Base-by-base conservation (phyloP, 2,888 invertebrate species). In the Mimachlamys varia region DNA sequence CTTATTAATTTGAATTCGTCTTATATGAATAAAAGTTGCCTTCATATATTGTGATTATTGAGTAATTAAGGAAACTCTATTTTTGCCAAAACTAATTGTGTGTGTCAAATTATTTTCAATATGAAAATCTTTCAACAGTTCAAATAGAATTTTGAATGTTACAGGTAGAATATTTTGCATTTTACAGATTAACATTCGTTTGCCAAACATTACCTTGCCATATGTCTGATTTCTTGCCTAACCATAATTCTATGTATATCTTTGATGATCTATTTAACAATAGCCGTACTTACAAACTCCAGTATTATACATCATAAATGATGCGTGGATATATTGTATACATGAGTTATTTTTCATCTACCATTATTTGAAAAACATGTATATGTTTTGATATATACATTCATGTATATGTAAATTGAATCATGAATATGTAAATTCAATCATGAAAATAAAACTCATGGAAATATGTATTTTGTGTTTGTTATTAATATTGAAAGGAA, bases 381-480 rank as follows among this genome's bases (percentile, higher is more conserved):
- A 22, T 22, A 62, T 62, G 62, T 62, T 62, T 76, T 76, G 33
- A 76, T 76, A 76, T 76, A 76, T 27, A 76, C 33, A 76, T 62
- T 62, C 62, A 62, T 62, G 62, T n/a, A 62, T 62, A 62, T 62
- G 62, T 62, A 62, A 62, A 62, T 62, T 62, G n/a, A 62, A 62
- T 12, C 76, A 76, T 76, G 33, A 76, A 33, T 76, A 76, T 76
- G 33, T 76, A 33, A 76, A 76, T 13, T 76, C 27, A 76, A 33
- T 76, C 76, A 76, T 76, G 76, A 76, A 76, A 76, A 76, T 76
- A 76, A 76, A 76, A 22, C 27, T 76, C 7, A 76, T 33, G 33
- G 33, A 76, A 76, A 76, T 76, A 33, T 76, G 12, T 22, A 33
- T 76, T 13, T 27, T 76, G 76, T 22, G 33, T 76, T 76, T 76